Evolutionary conservation across 2,888 invertebrate genomes (phyloP), one percentile per base, ranked within the genome.

Genomic region (Apamea sordens): DNA sequence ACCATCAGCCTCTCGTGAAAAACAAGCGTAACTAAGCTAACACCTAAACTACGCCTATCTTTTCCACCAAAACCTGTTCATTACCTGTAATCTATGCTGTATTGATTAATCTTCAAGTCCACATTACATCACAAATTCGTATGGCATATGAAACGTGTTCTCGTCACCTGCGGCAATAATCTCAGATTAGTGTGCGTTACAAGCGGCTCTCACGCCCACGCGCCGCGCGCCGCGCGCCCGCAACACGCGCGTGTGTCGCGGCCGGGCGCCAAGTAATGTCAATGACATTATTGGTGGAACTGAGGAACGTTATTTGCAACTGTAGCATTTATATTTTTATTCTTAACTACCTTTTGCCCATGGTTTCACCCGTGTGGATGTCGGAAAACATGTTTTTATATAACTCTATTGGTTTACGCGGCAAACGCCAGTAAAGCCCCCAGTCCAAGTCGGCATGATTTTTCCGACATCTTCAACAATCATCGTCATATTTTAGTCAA

Each of bases 181-280:
- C 79, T 73, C 61, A n/a, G 72, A 80, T 88, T 75, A 83, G 73
- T 67, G 76, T 68, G 77, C 28, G 79, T 76, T 80, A 73, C 77
- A 79, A 80, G 82, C 61, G 36, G 53, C 69, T 74, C 79, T 87
- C 89, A 80, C 86, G 84, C 88, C 76, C 89, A 86, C 80, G 77
- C 86, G 59, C 74, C 28, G 32, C 21, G 18, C n/a, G 36, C 5
- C 36, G 36, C n/a, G 11, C 53, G 18, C 21, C 4, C 32, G 47
- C n/a, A 15, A 32, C 63, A 10, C 68, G 67, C 36, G 11, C 53
- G 77, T 65, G 71, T 61, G 74, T 65, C 61, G 73, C 59, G n/a
- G 59, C 59, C 59, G 24, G 7, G 69, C 76, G 77, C 76, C 81
- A 47, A 32, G 28, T 67, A 68, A 81, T 86, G 86, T 81, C 89